Base-by-base conservation (phyloP, 2,113 vertebrate genomes). In the Pseudorasbora parva region DNA sequence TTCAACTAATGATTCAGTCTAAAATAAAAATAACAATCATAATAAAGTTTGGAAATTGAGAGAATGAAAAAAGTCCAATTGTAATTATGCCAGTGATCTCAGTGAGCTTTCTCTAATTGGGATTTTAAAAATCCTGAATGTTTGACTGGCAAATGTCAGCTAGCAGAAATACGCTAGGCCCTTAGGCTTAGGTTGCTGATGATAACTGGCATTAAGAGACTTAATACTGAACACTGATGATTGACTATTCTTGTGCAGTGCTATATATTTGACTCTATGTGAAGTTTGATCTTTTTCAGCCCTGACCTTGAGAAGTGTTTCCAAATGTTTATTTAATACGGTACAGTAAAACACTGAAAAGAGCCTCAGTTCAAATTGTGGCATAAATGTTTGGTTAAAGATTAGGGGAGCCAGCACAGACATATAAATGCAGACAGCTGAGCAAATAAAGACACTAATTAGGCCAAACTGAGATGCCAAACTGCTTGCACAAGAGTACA, bases 381-480 rank as follows among this genome's bases (percentile, higher is more conserved):
- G 73, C 75, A 43, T n/a, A 56, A 49, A 54, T 59, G 37, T 66
- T 72, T 66, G 25, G 60, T 71, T 81, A 43, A 81, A 68, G 27
- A 27, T 84, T 54, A 30, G 47, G 45, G 15, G 14, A 57, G 51
- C 72, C 69, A 56, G 37, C 57, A 49, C 9, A 84, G 68, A 45
- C 75, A 59, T 69, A 59, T 51, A 85, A 82, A 78, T 45, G 43
- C 41, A 54, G 41, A 47, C 73, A 84, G 78, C 78, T 84, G 73
- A 82, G 45, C 37, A 87, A 87, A 87, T 54, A 87, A 49, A 43
- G 45, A 69, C 19, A 49, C 69, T 43, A 81, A 54, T 86, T 84
- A 76, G 12, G 80, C 68, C 33, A 54, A 84, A 19, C 41, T 62
- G 57, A 79, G 59, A 73, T 54, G 17, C 37, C 69, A 30, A 72